Evolutionary conservation across 2,113 vertebrate genomes (phyloP), one percentile per base, ranked within the genome.

Genomic region (Delphinapterus leucas): DNA sequence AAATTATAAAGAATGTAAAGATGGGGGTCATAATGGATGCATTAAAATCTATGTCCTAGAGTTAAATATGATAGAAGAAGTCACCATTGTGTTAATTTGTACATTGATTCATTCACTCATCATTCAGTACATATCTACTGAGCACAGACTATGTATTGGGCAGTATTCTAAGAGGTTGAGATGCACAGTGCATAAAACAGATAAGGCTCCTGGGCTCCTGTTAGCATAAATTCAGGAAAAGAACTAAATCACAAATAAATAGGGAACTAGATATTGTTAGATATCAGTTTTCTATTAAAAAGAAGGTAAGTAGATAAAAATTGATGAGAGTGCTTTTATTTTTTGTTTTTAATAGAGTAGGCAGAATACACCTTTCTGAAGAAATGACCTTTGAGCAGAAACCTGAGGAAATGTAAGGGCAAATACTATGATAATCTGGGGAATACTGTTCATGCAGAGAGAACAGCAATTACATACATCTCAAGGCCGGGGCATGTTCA

Each of bases 391-490:
- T 90, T 70, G 14, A 70, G 18, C 17, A 47, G 20, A 83, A 38
- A 47, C 4, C 5, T 81, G 36, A 84, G 33, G 28, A 82, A 44
- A n/a, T 80, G 1, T 33, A 71, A 76, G 23, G n/a, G 10, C 6
- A n/a, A 82, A 1, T 6, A 41, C 4, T 17, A 3, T 20, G 20
- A 28, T 67, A 8, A 77, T 41, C 20, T 23, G 55, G 4, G 25
- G 7, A 2, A 33, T 8, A 13, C 9, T 28, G 1, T 26, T 70
- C 0, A 1, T 36, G n/a, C 9, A 63, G 12, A 79, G 8, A 36
- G 25, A 84, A 70, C 8, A 71, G 1, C 12, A 58, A 4, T 73
- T n/a, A 49, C 18, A n/a, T 1, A 53, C 20, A 12, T 94, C 13
- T 73, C 28, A 10, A 77, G 38, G 3, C 12, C 26, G 31, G 6